Base-by-base conservation (phyloP, 2,113 vertebrate species). In the Callionymus lyra region DNA sequence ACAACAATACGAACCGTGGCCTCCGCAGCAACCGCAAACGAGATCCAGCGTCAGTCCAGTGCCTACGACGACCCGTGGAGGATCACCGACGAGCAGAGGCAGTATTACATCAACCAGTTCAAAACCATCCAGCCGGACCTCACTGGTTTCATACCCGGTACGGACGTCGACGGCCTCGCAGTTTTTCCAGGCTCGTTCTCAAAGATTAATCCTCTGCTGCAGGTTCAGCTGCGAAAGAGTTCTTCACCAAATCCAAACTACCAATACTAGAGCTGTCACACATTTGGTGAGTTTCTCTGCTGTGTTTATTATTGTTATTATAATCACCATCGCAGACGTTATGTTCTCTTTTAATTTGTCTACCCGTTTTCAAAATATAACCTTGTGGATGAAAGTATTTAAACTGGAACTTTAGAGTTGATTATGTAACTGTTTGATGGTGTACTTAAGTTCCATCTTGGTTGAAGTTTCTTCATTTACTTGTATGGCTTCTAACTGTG, bases 31-130 rank as follows among this genome's bases (percentile, higher is more conserved):
- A 88, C 81, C 58, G 74, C 88, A 84, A 98, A 92, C 76, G 95
- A 98, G 86, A 92, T 96, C 82, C 93, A 94, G 86, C 91, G 95
- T 76, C 95, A 98, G 85, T 91, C 91, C 51, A 94, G 93, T 74
- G 85, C 86, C 82, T 98, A 95, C 33, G 94, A 97, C 34, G 95
- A 99, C 63, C 94, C 94, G 18, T 98, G 95, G 95, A 97, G 95
- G 86, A 97, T 99, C 82, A 99, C 95, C 38, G 95, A 99, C 50
- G 95, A 98, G 82, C 95, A 99, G 81, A 90, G 95, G 70, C 93
- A 99, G 86, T 99, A 99, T 91, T 99, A 99, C 80, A 82, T 99
- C 68, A 99, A 97, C 88, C 95, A 99, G 55, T 99, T 99, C 83
- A 99, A 98, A 88, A 99, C 89, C 73, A 99, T 99, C 82, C 94